Conservation (phyloP, 2,113 vertebrate species). For the Brienomyrus brachyistius region DNA sequence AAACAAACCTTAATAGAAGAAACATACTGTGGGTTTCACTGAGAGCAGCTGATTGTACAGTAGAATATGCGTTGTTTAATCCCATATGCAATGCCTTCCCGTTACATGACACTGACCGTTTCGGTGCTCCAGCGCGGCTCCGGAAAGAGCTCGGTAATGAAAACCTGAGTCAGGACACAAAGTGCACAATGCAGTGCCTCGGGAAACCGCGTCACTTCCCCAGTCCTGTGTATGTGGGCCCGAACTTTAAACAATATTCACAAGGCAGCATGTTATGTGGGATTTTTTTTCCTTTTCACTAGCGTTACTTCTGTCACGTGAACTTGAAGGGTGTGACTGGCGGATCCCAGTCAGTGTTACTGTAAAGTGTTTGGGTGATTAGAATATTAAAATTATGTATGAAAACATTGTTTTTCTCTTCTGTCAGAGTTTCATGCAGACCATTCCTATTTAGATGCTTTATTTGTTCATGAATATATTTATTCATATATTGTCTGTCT, state of each 20-base stretch:
- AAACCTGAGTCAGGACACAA: background rate
- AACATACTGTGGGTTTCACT: background rate
- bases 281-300: background rate
- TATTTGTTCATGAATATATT: background rate
- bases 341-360: background rate
- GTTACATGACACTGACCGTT: background rate
- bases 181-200: background rate
- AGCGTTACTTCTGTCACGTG: background rate
- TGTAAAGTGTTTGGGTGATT: background rate
- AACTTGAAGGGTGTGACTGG: background rate
- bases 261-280: background rate
- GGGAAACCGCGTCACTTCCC: background rate
- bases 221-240: background rate
- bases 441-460: background rate
- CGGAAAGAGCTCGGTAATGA: background rate
- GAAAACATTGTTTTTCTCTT: background rate
- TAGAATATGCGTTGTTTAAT: background rate
- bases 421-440: background rate
- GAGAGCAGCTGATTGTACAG: background rate
- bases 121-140: background rate
- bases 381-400: background rate
- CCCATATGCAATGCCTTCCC: background rate
- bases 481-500: background rate
- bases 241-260: background rate
- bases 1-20: background rate